Conservation (phyloP, 2,888 invertebrate genomes). For the Melanophora roralis region DNA sequence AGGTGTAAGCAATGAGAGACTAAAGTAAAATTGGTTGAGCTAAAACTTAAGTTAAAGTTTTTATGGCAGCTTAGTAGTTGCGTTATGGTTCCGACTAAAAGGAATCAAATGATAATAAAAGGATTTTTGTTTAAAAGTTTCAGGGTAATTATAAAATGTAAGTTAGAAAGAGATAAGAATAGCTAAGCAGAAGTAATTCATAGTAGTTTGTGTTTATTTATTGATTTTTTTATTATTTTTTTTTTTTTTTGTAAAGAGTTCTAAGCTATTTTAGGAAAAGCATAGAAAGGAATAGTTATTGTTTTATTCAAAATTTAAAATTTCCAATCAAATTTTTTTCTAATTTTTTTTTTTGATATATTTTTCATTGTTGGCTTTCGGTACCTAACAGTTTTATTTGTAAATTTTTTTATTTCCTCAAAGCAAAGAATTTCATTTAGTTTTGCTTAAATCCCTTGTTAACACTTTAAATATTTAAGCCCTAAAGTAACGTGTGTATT, state of each 20-base stretch:
- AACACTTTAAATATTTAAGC: conserved; percentile 56
- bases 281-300: too few species aligned
- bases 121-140: neutral
- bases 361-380: conserved; percentile 16
- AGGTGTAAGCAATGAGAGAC: neutral
- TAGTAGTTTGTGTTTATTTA: too few species aligned
- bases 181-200: too few species aligned
- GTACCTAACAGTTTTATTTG: neutral
- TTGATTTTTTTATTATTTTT: too few species aligned
- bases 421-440: neutral
- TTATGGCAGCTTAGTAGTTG: conserved; percentile 2
- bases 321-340: too few species aligned
- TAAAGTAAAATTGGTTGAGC: neutral
- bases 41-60: conserved; percentile 9
- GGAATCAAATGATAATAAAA: neutral
- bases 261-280: too few species aligned
- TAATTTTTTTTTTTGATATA: neutral
- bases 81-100: neutral
- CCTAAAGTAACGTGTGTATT: conserved; percentile 39
- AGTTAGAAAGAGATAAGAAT: neutral
- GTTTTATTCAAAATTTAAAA: too few species aligned
- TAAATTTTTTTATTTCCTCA: neutral
- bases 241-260: too few species aligned
- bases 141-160: neutral
- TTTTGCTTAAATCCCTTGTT: conserved; percentile 47